phyloP scores from a whole-genome alignment of 1,140 invertebrate genomes.

The Bombus polaris region DNA sequence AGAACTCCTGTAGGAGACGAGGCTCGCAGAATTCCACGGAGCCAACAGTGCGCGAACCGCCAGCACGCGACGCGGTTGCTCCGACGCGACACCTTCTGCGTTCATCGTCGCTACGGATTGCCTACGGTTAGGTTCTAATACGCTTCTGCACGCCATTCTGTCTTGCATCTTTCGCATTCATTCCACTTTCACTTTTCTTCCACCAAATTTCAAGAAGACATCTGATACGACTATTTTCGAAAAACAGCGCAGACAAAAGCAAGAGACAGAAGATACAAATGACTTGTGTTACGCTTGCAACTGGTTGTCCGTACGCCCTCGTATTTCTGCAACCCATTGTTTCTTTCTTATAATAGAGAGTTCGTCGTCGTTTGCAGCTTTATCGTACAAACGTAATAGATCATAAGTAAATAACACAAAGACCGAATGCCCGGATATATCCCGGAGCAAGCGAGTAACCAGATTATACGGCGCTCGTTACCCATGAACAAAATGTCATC shows the following conservation, averaged over 20 bases:
- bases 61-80: slow-evolving; percentile 74
- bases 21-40: slow-evolving; percentile 59
- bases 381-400: background rate
- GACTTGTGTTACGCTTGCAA: background rate
- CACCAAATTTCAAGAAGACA: background rate
- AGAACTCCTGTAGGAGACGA: slow-evolving; percentile 65
- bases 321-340: background rate
- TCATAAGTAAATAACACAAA: background rate
- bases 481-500: background rate
- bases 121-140: background rate
- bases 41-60: slow-evolving; percentile 75
- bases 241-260: background rate
- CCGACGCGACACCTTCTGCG: slow-evolving; percentile 22
- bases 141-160: background rate
- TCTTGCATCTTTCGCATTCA: background rate
- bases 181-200: too few species aligned
- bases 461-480: background rate
- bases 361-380: background rate
- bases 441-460: background rate
- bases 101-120: too few species aligned
- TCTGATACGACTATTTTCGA: background rate
- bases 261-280: background rate
- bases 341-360: background rate
- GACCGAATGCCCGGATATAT: background rate
- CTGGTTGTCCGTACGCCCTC: background rate